Evolutionary conservation across 2,888 invertebrate species (phyloP), one percentile per base, ranked within the genome.

Genomic region (Eurytoma californica): DNA sequence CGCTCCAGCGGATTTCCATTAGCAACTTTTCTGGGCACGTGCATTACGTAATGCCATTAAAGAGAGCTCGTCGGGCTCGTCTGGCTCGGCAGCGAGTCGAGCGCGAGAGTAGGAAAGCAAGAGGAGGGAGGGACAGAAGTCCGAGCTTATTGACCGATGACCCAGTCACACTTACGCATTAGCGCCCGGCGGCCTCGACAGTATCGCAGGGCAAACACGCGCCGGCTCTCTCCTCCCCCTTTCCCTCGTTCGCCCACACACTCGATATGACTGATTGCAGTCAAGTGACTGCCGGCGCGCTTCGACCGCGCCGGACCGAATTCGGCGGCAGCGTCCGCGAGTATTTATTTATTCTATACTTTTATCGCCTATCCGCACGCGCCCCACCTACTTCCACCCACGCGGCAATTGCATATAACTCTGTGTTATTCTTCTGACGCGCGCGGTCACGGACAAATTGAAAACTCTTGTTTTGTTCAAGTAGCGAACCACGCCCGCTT

Each of bases 121-220:
- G 51, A 61, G 61, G 61, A 39, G 47, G 24, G 20, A 58, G 58
- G 47, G 2, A 39, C 3, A 7, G 3, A 7, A n/a, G 14, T 18
- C 7, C 51, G 12, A 24, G 80, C 72, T 77, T 83, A 79, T 83
- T 83, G 82, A 82, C 82, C 80, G 69, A 80, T 83, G 82, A 84
- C 83, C 84, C 69, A 83, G 83, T 83, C 78, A 77, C 82, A 82
- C 78, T 82, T 79, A 79, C 80, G 81, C 82, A 83, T 83, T 83
- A 82, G 80, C 69, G 80, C 80, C 63, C 14, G 39, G 67, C 72
- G 55, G 65, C 70, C 73, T 55, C 73, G 76, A 16, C 24, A n/a
- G 20, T 66, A 72, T 58, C 58, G 18, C 24, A 66, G 74, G n/a
- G 53, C 72, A 58, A 67, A 72, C 51, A 51, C 63, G 39, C 63